These are phyloP conservation scores for Sthenelais limicola DNA, from an alignment of 2,888 invertebrate species.

Conservation along the genomic window DNA sequence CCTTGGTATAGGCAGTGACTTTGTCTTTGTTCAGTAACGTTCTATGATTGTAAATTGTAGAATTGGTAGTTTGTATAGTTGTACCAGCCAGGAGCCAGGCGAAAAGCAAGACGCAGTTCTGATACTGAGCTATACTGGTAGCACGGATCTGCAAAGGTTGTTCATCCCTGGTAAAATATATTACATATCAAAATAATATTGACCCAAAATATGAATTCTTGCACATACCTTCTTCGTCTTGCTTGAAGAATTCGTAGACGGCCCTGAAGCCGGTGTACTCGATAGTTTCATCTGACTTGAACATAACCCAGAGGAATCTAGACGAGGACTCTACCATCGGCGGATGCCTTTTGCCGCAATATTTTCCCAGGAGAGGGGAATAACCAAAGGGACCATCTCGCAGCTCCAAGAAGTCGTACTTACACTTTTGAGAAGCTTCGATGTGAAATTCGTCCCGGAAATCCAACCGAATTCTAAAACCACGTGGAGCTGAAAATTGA, in stretches of 20 bases:
- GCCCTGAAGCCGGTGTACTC: slow-evolving; percentile 86
- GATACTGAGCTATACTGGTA: no score
- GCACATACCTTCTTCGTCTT: slow-evolving; percentile 19
- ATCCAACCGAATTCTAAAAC: slow-evolving; percentile 79
- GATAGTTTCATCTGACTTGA: slow-evolving; percentile 86
- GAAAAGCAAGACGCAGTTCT: no score
- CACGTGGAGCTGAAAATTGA: slow-evolving; percentile 68
- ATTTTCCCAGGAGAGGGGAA: slow-evolving; percentile 74
- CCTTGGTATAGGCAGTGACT: no score
- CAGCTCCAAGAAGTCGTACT: slow-evolving; percentile 86
- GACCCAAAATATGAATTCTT: no score
- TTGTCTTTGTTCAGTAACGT: no score
- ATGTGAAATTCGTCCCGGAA: slow-evolving; percentile 86
- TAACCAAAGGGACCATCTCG: slow-evolving; percentile 85
- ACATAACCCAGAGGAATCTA: slow-evolving; percentile 84
- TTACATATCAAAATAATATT: no score
- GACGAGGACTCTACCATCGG: slow-evolving; percentile 82
- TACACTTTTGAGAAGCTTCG: slow-evolving; percentile 77
- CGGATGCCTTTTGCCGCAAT: slow-evolving; percentile 83
- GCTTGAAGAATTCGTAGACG: slow-evolving; percentile 76
- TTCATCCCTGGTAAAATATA: no score
- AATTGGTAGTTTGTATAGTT: no score
- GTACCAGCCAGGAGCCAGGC: no score
- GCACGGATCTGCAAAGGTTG: no score
- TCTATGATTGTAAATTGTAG: no score